phyloP scores from a whole-genome alignment of 2,797 vertebrate species.

The Monodelphis domestica region DNA sequence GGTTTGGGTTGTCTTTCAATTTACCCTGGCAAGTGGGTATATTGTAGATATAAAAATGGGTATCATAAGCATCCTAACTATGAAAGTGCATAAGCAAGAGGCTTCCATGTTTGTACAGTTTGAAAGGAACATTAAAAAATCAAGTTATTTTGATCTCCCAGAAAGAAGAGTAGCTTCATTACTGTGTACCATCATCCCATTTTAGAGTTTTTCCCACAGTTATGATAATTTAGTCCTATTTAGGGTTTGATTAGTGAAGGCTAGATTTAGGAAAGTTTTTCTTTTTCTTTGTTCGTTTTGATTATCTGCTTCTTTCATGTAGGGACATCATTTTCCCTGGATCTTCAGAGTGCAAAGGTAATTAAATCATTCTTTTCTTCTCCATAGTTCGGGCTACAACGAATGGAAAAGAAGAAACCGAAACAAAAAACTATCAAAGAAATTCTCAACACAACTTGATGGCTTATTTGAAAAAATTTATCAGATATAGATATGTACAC shows the following conservation, averaged over 20 bases:
- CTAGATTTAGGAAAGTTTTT: neutral
- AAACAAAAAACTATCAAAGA: neutral
- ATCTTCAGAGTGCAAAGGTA: slow-evolving; percentile 21
- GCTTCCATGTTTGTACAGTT: slow-evolving; percentile 52
- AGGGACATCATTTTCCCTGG: slow-evolving; percentile 38
- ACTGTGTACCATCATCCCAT: neutral
- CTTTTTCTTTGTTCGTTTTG: slow-evolving; percentile 4
- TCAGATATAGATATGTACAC: neutral
- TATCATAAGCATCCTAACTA: neutral
- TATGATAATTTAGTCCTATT: slow-evolving; percentile 23
- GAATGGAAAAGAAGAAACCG: neutral
- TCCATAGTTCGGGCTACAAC: neutral
- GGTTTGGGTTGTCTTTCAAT: neutral
- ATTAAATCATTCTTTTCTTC: slow-evolving; percentile 8
- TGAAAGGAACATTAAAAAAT: slow-evolving; percentile 39
- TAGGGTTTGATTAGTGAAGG: neutral
- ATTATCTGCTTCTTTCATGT: slow-evolving; percentile 43
- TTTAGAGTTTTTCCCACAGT: neutral
- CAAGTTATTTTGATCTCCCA: slow-evolving; percentile 49
- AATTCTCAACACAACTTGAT: neutral
- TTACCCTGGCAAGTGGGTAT: neutral
- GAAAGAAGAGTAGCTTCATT: slow-evolving; percentile 28
- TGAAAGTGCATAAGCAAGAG: neutral
- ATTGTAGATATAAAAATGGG: neutral
- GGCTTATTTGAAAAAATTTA: neutral